Evolutionary conservation across 2,888 invertebrate genomes (phyloP), one percentile per base, ranked within the genome.

Genomic region (Thereva nobilitata): DNA sequence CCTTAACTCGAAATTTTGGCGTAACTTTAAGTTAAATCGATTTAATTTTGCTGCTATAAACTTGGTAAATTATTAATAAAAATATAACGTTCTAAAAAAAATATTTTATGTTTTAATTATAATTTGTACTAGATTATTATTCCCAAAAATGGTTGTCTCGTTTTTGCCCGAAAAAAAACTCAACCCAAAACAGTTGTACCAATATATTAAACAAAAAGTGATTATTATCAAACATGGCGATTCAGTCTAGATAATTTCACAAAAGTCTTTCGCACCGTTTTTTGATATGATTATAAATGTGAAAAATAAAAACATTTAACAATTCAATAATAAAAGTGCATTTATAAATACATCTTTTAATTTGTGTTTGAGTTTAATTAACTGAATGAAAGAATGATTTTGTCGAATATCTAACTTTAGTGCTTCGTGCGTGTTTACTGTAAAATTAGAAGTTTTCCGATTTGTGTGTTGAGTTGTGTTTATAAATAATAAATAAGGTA

Each of bases 141-240:
- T 2, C 23, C 23, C 23, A 23, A 23, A 23, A 23, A 23, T 23
- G 23, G 23, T 23, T 23, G 23, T n/a, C 12, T 47, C 47, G 2
- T 4, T n/a, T 10, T 42, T 12, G 9, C 6, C 49, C 49, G 23
- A 40, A 38, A 9, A 41, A 57, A 57, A 57, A 23, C 47, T 59
- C 49, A 40, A 49, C 47, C n/a, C 59, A 59, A 61, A 50, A 40
- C 49, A 61, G 40, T 50, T 50, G 23, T 41, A 50, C 61, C 61
- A 61, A 61, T 50, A 61, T 44, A 61, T 50, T 42, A 61, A 49
- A 38, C 37, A 34, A 61, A 61, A 61, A 61, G 61, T 50, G 61
- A 61, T 50, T 50, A 61, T 61, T 61, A 61, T 50, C 61, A 61
- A 61, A 61, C 61, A 61, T 61, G 61, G 61, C 61, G 61, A 61